Conservation (phyloP, 1,140 invertebrate genomes). For the Papilio dardanus region DNA sequence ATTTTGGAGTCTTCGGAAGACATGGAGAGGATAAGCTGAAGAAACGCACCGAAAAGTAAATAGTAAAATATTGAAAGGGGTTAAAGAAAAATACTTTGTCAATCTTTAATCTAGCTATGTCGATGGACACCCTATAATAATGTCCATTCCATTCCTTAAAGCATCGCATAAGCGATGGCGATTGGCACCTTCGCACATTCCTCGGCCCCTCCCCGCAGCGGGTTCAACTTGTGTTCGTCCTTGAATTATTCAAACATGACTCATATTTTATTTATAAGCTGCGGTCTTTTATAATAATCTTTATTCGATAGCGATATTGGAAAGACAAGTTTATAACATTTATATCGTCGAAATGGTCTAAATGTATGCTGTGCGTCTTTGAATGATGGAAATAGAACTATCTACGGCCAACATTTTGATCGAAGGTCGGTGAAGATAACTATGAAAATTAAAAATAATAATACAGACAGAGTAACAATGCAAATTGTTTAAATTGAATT, state of each 20-base stretch:
- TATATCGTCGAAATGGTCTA: neutral
- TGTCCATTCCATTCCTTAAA: constrained; percentile 20
- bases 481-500: too few species aligned
- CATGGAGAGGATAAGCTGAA: too few species aligned
- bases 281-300: neutral
- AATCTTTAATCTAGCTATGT: too few species aligned
- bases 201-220: constrained; percentile 1
- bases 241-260: constrained; percentile 27
- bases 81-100: too few species aligned
- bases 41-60: too few species aligned
- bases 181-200: constrained; percentile 27
- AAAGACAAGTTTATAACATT: neutral
- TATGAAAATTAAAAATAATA: too few species aligned
- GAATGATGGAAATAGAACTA: neutral
- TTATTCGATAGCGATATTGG: constrained; percentile 18
- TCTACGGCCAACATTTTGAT: too few species aligned
- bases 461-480: too few species aligned
- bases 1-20: too few species aligned
- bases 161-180: constrained; percentile 18
- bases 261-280: constrained; percentile 1
- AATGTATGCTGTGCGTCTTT: neutral
- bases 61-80: too few species aligned
- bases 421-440: too few species aligned
- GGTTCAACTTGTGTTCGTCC: constrained; percentile 26
- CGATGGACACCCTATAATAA: neutral